phyloP scores from a whole-genome alignment of 2,797 vertebrate species.

The Vipera ursinii region DNA sequence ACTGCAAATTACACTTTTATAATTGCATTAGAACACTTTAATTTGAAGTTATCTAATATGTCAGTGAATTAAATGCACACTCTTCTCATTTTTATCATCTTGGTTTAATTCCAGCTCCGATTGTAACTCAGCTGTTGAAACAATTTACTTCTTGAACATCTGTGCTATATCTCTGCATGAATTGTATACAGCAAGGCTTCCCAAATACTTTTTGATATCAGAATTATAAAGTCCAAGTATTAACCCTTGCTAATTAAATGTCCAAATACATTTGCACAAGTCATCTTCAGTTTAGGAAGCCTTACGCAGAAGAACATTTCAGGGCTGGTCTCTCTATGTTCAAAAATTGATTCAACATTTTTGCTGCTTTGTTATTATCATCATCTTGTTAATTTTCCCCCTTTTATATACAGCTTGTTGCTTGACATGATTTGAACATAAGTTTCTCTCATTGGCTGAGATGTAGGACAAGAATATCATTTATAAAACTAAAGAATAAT shows the following conservation, averaged over 20 bases:
- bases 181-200: background rate
- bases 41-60: background rate
- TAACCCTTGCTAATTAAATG: background rate
- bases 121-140: background rate
- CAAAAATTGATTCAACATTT: background rate
- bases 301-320: background rate
- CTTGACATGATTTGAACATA: background rate
- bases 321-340: background rate
- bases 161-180: background rate
- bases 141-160: conserved; percentile 8
- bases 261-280: background rate
- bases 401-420: no score
- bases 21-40: background rate
- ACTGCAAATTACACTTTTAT: background rate
- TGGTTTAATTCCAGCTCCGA: background rate
- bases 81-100: background rate
- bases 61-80: background rate
- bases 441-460: background rate
- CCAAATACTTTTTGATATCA: background rate
- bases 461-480: background rate
- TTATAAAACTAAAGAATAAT: background rate
- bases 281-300: background rate
- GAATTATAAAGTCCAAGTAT: background rate
- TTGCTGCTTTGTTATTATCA: background rate
- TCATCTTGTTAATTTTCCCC: background rate